Percentiles rank a stretch among this genome's conserved stretches.
phyloP scores from a whole-genome alignment of 2,797 vertebrate species.

The Scolopax bukidnonensis region DNA sequence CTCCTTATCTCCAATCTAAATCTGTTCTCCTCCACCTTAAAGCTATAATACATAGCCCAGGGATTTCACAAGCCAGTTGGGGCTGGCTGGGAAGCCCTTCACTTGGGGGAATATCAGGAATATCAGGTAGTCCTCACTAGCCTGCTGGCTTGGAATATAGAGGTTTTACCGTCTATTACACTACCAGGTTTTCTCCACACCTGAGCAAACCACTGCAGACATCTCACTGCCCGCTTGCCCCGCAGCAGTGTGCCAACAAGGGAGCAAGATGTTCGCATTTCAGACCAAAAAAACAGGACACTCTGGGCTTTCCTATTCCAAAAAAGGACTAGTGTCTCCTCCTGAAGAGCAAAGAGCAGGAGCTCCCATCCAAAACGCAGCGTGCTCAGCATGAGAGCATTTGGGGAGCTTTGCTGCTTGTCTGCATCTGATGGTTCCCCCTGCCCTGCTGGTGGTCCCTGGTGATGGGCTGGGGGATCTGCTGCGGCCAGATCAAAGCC shows the following conservation, averaged over 20 bases:
- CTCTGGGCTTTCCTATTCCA: not conserved
- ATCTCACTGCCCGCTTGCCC: not conserved
- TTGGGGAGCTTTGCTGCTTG: not conserved
- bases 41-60: too few species aligned
- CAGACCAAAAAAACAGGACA: not conserved
- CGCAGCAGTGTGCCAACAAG: not conserved
- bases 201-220: not conserved
- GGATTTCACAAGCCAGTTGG: not conserved
- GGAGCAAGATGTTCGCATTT: not conserved
- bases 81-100: not conserved
- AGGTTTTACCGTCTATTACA: rapidly evolving
- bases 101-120: not conserved
- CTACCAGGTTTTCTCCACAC: not conserved
- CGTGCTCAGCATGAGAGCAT: not conserved
- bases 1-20: too few species aligned
- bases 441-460: not conserved
- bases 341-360: not conserved
- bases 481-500: not conserved
- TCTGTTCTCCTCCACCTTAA: too few species aligned
- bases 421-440: not conserved
- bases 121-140: not conserved
- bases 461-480: not conserved
- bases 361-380: not conserved
- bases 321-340: not conserved
- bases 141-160: not conserved